Percentiles rank a stretch among this genome's conserved stretches.
Evolutionary conservation across 2,888 invertebrate genomes (phyloP).

Genomic region (Thymelicus sylvestris): DNA sequence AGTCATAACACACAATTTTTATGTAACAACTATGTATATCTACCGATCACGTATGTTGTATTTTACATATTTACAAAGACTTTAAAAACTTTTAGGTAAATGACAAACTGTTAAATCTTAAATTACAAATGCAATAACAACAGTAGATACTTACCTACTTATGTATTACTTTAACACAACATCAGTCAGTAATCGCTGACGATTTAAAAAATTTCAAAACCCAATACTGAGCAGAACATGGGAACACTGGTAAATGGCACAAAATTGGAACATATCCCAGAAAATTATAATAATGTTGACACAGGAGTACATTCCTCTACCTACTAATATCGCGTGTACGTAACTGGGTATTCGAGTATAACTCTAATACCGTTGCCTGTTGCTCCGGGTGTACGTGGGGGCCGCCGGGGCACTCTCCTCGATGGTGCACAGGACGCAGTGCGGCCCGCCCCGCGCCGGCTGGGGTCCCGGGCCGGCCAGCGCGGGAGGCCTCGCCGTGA

Average conservation of each 20-base stretch:
- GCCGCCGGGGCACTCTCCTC: slow-evolving; percentile 17
- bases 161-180: background rate
- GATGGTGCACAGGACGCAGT: slow-evolving; percentile 28
- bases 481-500: background rate
- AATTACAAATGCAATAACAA: slow-evolving; percentile 8
- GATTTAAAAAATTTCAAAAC: slow-evolving; percentile 11
- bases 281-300: background rate
- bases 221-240: background rate
- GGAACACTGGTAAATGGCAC: slow-evolving; percentile 1
- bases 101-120: background rate
- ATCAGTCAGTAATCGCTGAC: slow-evolving; percentile 8
- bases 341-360: background rate
- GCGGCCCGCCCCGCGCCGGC: slow-evolving; percentile 2
- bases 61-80: slow-evolving; percentile 1
- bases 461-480: background rate
- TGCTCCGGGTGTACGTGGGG: background rate
- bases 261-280: background rate
- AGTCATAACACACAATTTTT: background rate
- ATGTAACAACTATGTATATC: background rate
- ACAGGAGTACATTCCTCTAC: background rate
- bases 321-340: background rate
- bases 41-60: background rate
- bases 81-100: background rate
- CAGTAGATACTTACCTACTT: background rate
- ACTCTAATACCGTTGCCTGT: slow-evolving; percentile 23